Evolutionary conservation across 2,113 vertebrate genomes (phyloP).

Genomic region (Synodontis membranacea): DNA sequence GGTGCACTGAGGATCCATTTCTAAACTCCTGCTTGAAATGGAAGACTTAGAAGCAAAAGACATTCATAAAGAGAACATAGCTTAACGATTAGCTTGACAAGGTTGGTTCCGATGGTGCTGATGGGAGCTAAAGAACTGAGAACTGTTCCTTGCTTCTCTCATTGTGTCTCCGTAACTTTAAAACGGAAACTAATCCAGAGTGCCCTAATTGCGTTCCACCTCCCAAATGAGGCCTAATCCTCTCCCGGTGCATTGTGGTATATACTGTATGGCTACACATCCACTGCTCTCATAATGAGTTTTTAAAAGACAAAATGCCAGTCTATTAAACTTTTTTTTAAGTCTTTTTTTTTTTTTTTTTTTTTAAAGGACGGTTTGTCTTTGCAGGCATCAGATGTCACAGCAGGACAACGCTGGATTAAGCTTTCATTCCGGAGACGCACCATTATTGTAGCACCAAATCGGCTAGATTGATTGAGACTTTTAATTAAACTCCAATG

Average conservation of each 20-base stretch:
- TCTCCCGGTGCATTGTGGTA: slow-evolving; percentile 66
- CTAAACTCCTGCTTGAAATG: slow-evolving; percentile 25
- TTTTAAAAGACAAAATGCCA: slow-evolving; percentile 76
- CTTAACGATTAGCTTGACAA: slow-evolving; percentile 57
- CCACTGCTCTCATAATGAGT: slow-evolving; percentile 73
- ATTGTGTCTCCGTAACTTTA: slow-evolving; percentile 73
- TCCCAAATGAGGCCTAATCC: slow-evolving; percentile 64
- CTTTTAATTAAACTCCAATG: slow-evolving; percentile 78
- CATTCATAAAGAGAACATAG: slow-evolving; percentile 54
- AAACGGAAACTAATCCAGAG: slow-evolving; percentile 76
- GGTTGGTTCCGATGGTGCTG: slow-evolving; percentile 20
- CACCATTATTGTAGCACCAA: slow-evolving; percentile 68
- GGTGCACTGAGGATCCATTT: slow-evolving; percentile 10
- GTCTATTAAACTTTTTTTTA: slow-evolving; percentile 66
- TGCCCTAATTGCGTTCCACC: slow-evolving; percentile 75
- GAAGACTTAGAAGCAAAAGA: slow-evolving; percentile 29
- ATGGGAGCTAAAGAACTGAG: slow-evolving; percentile 50
- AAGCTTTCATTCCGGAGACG: slow-evolving; percentile 73
- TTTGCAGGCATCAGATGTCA: slow-evolving; percentile 61
- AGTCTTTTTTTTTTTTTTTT: slow-evolving; percentile 46
- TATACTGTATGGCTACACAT: slow-evolving; percentile 63
- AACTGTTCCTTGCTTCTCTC: slow-evolving; percentile 47
- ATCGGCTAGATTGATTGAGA: slow-evolving; percentile 74
- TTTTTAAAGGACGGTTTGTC: slow-evolving; percentile 64
- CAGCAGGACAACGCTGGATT: slow-evolving; percentile 63